Percentiles rank a stretch among this genome's conserved stretches.
These are phyloP conservation scores for Hyles lineata DNA, from an alignment of 2,888 invertebrate genomes.

Conservation along the genomic window DNA sequence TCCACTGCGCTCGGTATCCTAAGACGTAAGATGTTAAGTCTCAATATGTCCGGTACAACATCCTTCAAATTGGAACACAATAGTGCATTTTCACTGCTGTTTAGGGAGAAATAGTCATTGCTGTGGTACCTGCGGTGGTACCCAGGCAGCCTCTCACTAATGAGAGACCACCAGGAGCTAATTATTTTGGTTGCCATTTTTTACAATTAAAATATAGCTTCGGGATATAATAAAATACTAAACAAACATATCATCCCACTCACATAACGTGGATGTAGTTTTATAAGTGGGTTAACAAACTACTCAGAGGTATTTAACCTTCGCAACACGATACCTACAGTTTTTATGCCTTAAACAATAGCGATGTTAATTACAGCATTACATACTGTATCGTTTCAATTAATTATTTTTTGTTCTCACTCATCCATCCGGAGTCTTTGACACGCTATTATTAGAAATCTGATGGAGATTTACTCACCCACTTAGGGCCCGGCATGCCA, in stretches of 20 bases:
- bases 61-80: too few relatives aligned
- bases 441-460: slow-evolving; percentile 15
- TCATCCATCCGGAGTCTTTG: slow-evolving; percentile 7
- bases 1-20: too few relatives aligned
- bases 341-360: slow-evolving; percentile 18
- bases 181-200: neutral
- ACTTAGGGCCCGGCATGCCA: too few relatives aligned
- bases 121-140: too few relatives aligned
- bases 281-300: slow-evolving; percentile 19
- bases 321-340: slow-evolving; percentile 2
- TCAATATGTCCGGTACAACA: too few relatives aligned
- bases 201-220: neutral
- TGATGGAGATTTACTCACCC: neutral
- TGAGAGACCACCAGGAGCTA: too few relatives aligned
- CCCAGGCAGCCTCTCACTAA: too few relatives aligned
- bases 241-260: neutral
- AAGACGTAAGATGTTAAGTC: too few relatives aligned
- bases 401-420: slow-evolving; percentile 4
- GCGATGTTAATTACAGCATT: slow-evolving; percentile 9
- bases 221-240: neutral
- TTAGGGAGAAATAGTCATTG: too few relatives aligned
- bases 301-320: slow-evolving; percentile 20
- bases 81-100: too few relatives aligned
- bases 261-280: neutral
- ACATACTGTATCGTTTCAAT: slow-evolving; percentile 3